These are phyloP conservation scores for Drosophila pullipes DNA, from an alignment of 2,888 invertebrate genomes.

Conservation along the genomic window DNA sequence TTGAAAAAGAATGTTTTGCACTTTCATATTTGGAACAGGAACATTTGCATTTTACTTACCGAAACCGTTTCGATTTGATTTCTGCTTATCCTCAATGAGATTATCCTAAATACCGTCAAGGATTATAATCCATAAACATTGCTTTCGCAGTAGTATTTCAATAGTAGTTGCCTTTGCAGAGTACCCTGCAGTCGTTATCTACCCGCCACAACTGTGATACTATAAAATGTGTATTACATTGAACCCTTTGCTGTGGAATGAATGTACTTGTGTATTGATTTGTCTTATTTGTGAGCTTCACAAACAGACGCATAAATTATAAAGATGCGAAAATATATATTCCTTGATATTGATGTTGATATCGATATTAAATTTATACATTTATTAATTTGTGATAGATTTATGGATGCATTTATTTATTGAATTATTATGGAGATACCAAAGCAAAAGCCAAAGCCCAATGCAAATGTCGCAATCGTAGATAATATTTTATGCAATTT, in stretches of 20 bases:
- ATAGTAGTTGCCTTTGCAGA: not conserved
- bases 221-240: not conserved
- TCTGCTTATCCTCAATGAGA: not conserved
- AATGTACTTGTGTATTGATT: conserved; percentile 15
- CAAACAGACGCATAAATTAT: conserved; percentile 35
- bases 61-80: not conserved
- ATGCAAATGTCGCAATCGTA: conserved; percentile 20
- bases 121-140: not conserved
- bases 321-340: conserved; percentile 33
- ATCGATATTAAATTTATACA: conserved; percentile 23
- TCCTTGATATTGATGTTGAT: conserved; percentile 44
- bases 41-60: not conserved
- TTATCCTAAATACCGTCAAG: not conserved
- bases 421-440: conserved; percentile 14
- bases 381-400: conserved; percentile 41
- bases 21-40: not conserved
- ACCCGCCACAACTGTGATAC: not conserved
- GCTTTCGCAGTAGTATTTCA: not conserved
- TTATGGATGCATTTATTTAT: conserved; percentile 61
- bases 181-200: not conserved
- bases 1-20: not conserved
- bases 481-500: conserved; percentile 63
- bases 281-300: conserved; percentile 44
- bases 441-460: not conserved
- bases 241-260: not conserved